Evolutionary conservation across 2,888 invertebrate genomes (phyloP).

Genomic region (Drosophila mulleri): DNA sequence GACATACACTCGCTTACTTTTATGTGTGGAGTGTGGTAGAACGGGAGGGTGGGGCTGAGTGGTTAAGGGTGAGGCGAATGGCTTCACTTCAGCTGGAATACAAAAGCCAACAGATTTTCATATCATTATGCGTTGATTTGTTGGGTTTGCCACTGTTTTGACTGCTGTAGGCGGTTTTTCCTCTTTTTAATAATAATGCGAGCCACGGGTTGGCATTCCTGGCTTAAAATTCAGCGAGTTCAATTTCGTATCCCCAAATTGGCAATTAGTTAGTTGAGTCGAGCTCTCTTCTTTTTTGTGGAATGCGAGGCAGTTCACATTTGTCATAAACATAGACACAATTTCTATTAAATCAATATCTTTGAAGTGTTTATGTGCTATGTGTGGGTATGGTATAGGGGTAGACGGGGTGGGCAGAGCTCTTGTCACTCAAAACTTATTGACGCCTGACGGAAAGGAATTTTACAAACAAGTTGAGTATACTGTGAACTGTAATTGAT

Average conservation of each 20-base stretch:
- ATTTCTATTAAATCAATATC: neutral
- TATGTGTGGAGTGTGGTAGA: conserved; percentile 16
- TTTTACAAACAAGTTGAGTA: neutral
- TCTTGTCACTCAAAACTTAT: neutral
- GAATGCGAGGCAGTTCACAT: neutral
- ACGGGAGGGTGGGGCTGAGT: neutral
- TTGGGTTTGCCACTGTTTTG: conserved; percentile 31
- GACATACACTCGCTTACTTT: conserved; percentile 66
- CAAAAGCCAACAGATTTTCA: conserved; percentile 80
- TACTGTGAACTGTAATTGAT: neutral
- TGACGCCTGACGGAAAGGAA: neutral
- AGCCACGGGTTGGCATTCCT: conserved; percentile 10
- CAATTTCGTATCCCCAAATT: conserved; percentile 44
- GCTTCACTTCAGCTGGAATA: conserved; percentile 8
- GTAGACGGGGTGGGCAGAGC: too few relatives aligned
- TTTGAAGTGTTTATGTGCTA: conserved; percentile 1
- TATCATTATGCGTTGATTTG: conserved; percentile 71
- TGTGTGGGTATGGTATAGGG: neutral
- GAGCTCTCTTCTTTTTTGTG: neutral
- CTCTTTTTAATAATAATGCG: conserved; percentile 43
- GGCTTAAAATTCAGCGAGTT: conserved; percentile 16
- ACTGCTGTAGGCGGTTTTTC: conserved; percentile 45
- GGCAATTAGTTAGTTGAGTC: conserved; percentile 36
- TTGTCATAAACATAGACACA: neutral
- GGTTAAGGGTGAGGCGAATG: conserved; percentile 4